phyloP scores from a whole-genome alignment of 2,797 vertebrate genomes.

The Protonibea diacanthus region DNA sequence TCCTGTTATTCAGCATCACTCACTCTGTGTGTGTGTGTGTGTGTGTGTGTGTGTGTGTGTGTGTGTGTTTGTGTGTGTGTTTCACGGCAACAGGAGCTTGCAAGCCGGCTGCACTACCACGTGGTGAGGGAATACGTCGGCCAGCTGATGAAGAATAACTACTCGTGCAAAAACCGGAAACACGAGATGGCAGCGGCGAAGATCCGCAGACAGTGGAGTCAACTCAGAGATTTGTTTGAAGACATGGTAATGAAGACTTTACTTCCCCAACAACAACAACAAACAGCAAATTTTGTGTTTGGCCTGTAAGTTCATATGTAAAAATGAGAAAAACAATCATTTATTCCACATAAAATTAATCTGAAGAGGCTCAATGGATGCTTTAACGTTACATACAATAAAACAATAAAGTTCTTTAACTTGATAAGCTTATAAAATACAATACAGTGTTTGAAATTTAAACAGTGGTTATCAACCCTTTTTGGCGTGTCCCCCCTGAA shows the following conservation, averaged over 20 bases:
- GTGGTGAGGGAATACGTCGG: constrained; percentile 87
- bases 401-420: too few species aligned
- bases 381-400: too few species aligned
- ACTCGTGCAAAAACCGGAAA: constrained; percentile 80
- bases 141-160: constrained; percentile 87
- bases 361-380: background rate
- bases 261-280: background rate
- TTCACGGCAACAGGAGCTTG: constrained; percentile 82
- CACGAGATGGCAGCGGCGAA: constrained; percentile 83
- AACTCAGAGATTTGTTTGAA: constrained; percentile 79
- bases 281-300: background rate
- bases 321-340: background rate
- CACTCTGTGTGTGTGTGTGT: background rate
- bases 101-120: constrained; percentile 83
- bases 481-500: too few species aligned
- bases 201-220: constrained; percentile 84
- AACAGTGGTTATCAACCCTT: too few species aligned
- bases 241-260: constrained; percentile 83
- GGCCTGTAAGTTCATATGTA: background rate
- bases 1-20: constrained; percentile 31
- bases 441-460: background rate
- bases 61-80: constrained; percentile 32
- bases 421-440: too few species aligned
- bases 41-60: constrained; percentile 20
- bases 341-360: background rate